Evolutionary conservation across 1,140 invertebrate species (phyloP), one percentile per base, ranked within the genome.

Genomic region (Oryctes rhinoceros): DNA sequence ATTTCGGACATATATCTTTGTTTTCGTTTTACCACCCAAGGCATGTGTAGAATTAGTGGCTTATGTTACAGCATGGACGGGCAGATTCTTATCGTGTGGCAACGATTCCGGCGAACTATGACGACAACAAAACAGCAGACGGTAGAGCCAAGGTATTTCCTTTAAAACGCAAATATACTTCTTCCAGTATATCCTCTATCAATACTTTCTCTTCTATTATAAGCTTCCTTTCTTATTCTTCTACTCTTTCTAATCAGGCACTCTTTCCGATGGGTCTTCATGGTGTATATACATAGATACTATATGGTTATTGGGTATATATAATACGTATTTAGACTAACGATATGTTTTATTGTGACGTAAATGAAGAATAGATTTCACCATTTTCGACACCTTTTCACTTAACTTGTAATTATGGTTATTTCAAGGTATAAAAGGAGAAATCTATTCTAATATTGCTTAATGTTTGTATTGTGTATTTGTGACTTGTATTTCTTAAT

Each of bases 31-130:
- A 24, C 15, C 53, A 15, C 53, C 13, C 24, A 71, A 11, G 65
- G 82, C 78, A 79, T 75, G 67, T 79, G 78, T 83, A 83, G 82
- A 78, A 67, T 81, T 83, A 82, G 82, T 82, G 37, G 83, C 80
- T 85, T 83, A 82, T 87, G 86, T 94, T 93, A 84, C 93, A 97
- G 95, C 95, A 96, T 92, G 95, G 94, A 89, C 94, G 96, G 87
- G 93, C 95, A 88, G 96, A 97, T 90, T 97, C 96, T 85, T 98
- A 97, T 91, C 93, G 96, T 88, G 94, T 96, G 88, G 96, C 96
- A 83, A 97, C 96, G 85, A 93, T 96, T 89, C 93, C 95, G 83
- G 91, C 93, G 88, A 91, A 95, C 89, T 94, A 94, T 90, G 96
- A 97, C 89, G 96, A 98, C 93, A 96, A 97, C 92, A 94, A 93